A percentile compares a stretch with the other conserved stretches of the same genome.
Conservation (phyloP, 2,113 vertebrate species). For the Nothocercus nigrocapillus region DNA sequence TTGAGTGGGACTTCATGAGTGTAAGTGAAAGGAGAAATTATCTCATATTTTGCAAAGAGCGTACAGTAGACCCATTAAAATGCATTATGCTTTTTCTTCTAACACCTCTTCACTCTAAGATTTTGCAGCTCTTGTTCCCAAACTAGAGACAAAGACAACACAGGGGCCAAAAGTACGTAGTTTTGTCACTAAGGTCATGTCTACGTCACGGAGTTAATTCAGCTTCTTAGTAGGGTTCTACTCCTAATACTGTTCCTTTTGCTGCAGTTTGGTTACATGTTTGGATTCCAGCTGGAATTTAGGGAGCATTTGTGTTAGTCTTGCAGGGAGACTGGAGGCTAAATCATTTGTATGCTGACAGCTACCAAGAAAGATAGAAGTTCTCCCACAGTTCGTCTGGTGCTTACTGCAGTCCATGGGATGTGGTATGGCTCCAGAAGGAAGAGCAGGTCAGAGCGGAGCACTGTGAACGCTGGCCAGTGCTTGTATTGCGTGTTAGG, state of each 20-base stretch:
- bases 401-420: neutral
- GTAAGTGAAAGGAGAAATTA: constrained; percentile 5
- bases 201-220: neutral
- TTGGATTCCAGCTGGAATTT: neutral
- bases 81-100: constrained; percentile 25
- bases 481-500: neutral
- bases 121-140: neutral
- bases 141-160: neutral
- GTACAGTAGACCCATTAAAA: constrained; percentile 10
- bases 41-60: neutral
- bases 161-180: neutral
- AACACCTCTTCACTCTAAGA: neutral
- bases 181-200: neutral
- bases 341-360: neutral
- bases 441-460: neutral
- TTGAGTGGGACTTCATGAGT: neutral
- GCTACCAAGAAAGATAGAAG: neutral
- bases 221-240: neutral
- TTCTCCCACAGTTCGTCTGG: fast-evolving
- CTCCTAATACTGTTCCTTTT: neutral
- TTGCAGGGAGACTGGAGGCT: neutral
- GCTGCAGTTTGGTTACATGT: neutral
- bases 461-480: neutral
- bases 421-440: neutral
- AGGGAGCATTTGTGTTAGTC: neutral